Conservation (phyloP, 2,797 vertebrate species). For the Apogon hyalosoma region DNA sequence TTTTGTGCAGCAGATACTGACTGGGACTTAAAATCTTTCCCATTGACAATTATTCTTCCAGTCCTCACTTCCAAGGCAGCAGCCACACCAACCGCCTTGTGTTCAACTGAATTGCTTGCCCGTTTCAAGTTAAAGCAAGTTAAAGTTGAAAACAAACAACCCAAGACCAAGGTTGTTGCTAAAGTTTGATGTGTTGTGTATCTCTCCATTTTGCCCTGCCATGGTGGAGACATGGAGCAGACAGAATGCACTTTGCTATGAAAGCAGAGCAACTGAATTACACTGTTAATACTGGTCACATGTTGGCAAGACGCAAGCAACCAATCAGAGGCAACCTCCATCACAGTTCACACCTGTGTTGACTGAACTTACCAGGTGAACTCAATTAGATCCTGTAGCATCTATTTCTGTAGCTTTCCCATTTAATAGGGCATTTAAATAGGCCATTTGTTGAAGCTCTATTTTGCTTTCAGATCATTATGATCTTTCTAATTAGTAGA, state of each 20-base stretch:
- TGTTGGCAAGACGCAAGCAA: not conserved
- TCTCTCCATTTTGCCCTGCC: conserved; percentile 19
- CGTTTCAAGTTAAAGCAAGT: conserved; percentile 25
- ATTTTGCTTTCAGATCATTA: no score
- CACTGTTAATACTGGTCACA: conserved; percentile 8
- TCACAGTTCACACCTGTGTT: conserved; percentile 30
- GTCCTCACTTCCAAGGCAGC: not conserved
- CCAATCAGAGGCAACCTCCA: conserved; percentile 4
- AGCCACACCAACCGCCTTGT: not conserved
- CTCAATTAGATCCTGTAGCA: conserved; percentile 3
- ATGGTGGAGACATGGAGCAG: conserved; percentile 6
- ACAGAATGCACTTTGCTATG: not conserved
- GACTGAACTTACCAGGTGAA: conserved; percentile 29
- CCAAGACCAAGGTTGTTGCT: conserved; percentile 47
- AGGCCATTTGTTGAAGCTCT: no score
- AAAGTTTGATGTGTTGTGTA: not conserved
- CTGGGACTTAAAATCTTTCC: conserved; percentile 11
- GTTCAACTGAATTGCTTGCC: not conserved
- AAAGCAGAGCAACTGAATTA: not conserved
- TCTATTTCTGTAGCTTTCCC: not conserved
- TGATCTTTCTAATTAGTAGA: no score
- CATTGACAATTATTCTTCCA: conserved; percentile 36
- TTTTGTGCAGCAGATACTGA: not conserved
- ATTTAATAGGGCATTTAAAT: no score
- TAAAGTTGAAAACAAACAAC: conserved; percentile 7